phyloP scores from a whole-genome alignment of 2,888 invertebrate genomes.

The Tachina grossa region DNA sequence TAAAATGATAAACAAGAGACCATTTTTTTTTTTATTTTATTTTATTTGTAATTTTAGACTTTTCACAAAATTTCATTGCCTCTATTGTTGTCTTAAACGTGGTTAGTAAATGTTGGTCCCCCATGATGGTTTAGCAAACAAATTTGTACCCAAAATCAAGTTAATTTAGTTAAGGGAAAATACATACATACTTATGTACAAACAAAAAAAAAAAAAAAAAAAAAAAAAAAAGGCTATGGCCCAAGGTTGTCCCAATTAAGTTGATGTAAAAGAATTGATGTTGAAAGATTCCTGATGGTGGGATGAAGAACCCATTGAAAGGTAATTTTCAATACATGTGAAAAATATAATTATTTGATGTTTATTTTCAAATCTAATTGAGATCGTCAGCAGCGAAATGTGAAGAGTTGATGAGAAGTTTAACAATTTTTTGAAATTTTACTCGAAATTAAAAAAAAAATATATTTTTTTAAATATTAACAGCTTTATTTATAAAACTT shows the following conservation, averaged over 20 bases:
- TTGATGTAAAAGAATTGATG: constrained; percentile 33
- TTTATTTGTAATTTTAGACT: constrained; percentile 30
- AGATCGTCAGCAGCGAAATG: too few relatives aligned
- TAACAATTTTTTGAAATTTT: too few relatives aligned
- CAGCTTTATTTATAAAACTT: too few relatives aligned
- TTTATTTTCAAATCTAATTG: too few relatives aligned
- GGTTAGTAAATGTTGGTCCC: constrained; percentile 54
- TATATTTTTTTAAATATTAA: too few relatives aligned
- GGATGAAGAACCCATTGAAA: constrained; percentile 8
- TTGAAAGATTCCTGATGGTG: constrained; percentile 6
- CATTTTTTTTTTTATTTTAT: neutral
- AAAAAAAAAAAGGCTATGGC: neutral
- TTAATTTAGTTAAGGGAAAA: constrained; percentile 6
- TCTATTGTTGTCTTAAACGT: constrained; percentile 20
- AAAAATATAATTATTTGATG: too few relatives aligned
- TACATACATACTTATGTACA: too few relatives aligned
- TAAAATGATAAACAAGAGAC: constrained; percentile 44
- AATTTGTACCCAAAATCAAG: constrained; percentile 24
- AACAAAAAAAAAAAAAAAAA: neutral
- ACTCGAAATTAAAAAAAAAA: too few relatives aligned
- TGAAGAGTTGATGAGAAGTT: too few relatives aligned
- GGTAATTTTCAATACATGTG: too few relatives aligned
- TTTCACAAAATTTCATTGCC: constrained; percentile 26
- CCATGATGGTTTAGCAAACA: constrained; percentile 49
- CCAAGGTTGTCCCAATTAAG: constrained; percentile 5